phyloP scores from a whole-genome alignment of 2,888 invertebrate species.

The Sinotaia quadrata region DNA sequence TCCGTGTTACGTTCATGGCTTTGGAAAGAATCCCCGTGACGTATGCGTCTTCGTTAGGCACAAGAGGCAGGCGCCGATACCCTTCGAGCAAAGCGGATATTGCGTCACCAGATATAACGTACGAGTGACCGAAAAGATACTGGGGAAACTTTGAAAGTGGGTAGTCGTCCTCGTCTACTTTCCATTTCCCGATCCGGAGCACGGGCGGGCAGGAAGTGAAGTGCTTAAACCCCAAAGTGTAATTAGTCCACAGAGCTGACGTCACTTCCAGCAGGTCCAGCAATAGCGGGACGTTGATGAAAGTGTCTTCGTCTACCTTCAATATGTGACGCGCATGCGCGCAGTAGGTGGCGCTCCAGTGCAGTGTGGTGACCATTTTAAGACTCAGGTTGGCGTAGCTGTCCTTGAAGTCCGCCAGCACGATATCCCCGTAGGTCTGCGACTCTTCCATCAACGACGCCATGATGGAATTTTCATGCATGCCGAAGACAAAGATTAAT shows the following conservation, averaged over 20 bases:
- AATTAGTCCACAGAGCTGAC: not conserved
- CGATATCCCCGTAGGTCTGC: constrained; percentile 2
- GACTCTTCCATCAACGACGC: not conserved
- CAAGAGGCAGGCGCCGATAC: constrained; percentile 6
- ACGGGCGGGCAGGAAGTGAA: not conserved
- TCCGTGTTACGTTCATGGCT: constrained; percentile 8
- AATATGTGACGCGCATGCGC: not conserved
- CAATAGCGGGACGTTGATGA: constrained; percentile 20
- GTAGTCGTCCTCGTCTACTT: constrained; percentile 5
- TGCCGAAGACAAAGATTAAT: constrained; percentile 15
- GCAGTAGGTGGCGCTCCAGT: constrained; percentile 13
- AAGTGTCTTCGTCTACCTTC: constrained; percentile 29
- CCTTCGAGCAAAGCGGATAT: not conserved
- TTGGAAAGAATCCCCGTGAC: constrained; percentile 14
- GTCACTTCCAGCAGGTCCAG: not conserved
- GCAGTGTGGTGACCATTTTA: constrained; percentile 5
- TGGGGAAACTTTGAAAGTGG: constrained; percentile 11
- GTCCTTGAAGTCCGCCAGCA: constrained; percentile 16
- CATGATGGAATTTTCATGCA: not conserved
- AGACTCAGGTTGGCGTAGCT: constrained; percentile 19
- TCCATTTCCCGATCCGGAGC: constrained; percentile 10
- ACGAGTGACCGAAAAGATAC: constrained; percentile 26
- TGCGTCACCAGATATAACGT: constrained; percentile 1
- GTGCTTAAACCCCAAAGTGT: not conserved
- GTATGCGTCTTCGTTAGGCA: constrained; percentile 18